Evolutionary conservation across 2,113 vertebrate species (phyloP).

Genomic region (Tinamus guttatus): DNA sequence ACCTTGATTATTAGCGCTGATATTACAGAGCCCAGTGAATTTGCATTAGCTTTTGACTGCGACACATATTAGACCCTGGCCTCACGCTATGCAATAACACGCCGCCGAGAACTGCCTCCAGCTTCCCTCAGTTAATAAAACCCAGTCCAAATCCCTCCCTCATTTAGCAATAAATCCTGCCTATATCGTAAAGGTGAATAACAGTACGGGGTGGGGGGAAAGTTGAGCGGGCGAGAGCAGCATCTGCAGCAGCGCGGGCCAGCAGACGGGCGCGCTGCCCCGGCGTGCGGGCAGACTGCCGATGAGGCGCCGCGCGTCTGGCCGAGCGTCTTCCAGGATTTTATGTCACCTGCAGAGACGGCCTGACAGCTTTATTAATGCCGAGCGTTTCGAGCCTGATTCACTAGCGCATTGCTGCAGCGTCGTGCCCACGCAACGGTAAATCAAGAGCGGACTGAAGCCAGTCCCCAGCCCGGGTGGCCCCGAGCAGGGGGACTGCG

Average conservation of each 20-base stretch:
- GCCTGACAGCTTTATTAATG: slow-evolving; percentile 1
- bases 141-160: neutral
- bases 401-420: neutral
- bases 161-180: neutral
- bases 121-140: slow-evolving; percentile 46
- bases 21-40: neutral
- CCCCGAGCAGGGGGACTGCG: neutral
- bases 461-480: fast-evolving
- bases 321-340: neutral
- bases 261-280: neutral
- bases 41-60: slow-evolving; percentile 18
- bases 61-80: neutral
- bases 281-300: neutral
- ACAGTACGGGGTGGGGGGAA: fast-evolving
- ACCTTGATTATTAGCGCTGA: slow-evolving; percentile 21
- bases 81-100: neutral
- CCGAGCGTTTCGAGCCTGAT: neutral
- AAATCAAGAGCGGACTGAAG: neutral
- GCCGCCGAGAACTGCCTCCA: slow-evolving; percentile 4
- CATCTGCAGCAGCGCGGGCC: neutral
- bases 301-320: neutral
- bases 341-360: slow-evolving; percentile 42
- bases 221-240: neutral
- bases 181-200: neutral
- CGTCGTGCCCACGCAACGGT: fast-evolving